Evolutionary conservation across 2,797 vertebrate genomes (phyloP), one percentile per base, ranked within the genome.

Genomic region (Trematomus bernacchii): DNA sequence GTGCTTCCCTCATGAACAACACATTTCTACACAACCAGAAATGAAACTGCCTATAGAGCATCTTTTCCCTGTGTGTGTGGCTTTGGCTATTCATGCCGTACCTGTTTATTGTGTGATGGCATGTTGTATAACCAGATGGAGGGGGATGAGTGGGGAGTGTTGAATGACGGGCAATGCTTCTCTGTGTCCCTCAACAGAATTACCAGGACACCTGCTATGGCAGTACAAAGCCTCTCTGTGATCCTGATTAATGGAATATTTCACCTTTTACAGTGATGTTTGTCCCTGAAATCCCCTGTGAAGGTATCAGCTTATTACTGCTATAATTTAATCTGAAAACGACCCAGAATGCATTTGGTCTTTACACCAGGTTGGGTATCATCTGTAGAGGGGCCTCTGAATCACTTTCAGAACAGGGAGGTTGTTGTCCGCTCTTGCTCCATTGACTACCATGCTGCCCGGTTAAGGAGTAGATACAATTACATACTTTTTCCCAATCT

Each of bases 201-300:
- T 69, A 74, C 71, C 64, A 58, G 77, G 75, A 76, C 87, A 88
- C 87, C 86, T 91, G 91, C 73, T 71, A 8, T 15, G 54, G 18
- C 10, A 16, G 30, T 4, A 90, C 87, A 94, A 91, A 90, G 88
- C 89, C 82, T 87, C 82, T 85, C 71, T 91, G 80, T 89, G 62
- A 89, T 88, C 85, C 76, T 30, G 40, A 82, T 82, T 85, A 83
- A 87, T 81, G 69, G 67, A 87, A 74, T 63, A 77, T 85, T 86
- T 82, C 66, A 84, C 82, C 55, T 72, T 86, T 81, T 82, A 57
- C 66, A 47, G 6, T 37, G 54, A 76, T 75, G 62, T 76, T 77
- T 86, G 85, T 87, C 76, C 66, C 57, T 84, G 14, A 80, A 89
- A 77, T 82, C 64, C 73, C 62, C 18, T 43, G 65, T 18, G 60